Conservation (phyloP, 2,113 vertebrate species). For the Cinclus cinclus region DNA sequence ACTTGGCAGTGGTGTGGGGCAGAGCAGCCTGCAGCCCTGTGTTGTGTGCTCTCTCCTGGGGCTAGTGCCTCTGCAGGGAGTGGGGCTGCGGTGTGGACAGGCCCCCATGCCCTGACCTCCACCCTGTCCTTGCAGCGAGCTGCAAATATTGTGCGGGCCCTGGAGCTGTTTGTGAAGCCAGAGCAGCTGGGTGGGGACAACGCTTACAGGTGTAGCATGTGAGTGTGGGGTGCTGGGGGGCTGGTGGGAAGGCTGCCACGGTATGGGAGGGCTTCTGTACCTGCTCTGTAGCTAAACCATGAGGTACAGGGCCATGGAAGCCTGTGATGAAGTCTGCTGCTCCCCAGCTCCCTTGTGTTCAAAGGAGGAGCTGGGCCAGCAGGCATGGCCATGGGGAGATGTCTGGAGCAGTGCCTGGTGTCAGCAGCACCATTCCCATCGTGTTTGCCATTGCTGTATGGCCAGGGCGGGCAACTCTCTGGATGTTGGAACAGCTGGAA, state of each 20-base stretch:
- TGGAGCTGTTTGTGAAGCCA: conserved; percentile 91
- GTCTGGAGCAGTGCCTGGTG: not conserved
- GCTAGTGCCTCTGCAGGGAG: fast-evolving
- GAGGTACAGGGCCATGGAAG: not conserved
- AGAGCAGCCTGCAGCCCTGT: not conserved
- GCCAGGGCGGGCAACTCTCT: not conserved
- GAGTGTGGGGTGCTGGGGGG: conserved; percentile 51
- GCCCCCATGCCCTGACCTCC: not conserved
- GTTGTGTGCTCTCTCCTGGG: not conserved
- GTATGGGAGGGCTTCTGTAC: not conserved
- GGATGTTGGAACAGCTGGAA: not conserved
- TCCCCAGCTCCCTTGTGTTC: not conserved
- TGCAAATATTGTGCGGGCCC: conserved; percentile 83
- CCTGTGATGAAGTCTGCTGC: not conserved
- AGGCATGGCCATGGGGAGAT: fast-evolving
- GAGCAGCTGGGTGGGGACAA: conserved; percentile 92
- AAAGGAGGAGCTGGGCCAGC: not conserved
- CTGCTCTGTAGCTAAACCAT: fast-evolving
- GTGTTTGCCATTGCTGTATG: not conserved
- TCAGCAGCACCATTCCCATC: not conserved
- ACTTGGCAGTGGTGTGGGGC: fast-evolving
- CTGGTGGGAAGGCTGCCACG: not conserved
- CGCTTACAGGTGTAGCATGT: conserved; percentile 95
- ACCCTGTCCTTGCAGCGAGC: conserved; percentile 79
- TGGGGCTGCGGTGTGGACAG: fast-evolving